These are phyloP conservation scores for Prunella himalayana DNA, from an alignment of 2,113 vertebrate species.

Conservation along the genomic window DNA sequence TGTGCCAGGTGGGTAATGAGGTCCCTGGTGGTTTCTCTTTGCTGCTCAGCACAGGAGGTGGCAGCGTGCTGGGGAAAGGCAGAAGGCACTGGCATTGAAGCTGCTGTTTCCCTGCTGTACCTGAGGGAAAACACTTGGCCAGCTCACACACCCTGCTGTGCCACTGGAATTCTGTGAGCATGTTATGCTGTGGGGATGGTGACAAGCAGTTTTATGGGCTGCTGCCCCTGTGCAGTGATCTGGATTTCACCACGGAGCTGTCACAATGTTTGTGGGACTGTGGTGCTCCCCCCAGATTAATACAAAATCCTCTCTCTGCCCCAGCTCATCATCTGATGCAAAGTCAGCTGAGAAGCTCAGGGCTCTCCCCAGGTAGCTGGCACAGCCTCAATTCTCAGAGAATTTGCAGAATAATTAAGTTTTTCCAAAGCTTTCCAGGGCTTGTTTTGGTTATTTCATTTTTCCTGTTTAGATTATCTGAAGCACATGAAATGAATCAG, in stretches of 20 bases:
- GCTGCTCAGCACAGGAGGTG: neutral
- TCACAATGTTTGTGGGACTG: accelerated
- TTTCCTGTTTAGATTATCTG: neutral
- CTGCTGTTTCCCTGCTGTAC: neutral
- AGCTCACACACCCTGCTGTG: neutral
- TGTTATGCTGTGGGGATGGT: accelerated
- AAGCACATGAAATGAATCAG: neutral
- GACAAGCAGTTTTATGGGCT: neutral
- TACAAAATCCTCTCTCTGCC: neutral
- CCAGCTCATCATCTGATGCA: neutral
- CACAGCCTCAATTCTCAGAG: neutral
- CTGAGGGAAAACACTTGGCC: neutral
- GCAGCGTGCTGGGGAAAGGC: neutral
- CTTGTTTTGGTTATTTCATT: neutral
- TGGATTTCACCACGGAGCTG: neutral
- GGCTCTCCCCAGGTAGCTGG: neutral
- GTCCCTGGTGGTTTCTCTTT: neutral
- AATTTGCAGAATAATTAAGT: neutral
- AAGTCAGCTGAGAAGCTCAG: neutral
- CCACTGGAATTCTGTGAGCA: accelerated
- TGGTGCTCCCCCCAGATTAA: accelerated
- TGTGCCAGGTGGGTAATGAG: neutral
- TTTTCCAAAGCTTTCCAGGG: neutral
- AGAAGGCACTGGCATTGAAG: neutral
- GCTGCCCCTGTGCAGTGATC: neutral